phyloP scores from a whole-genome alignment of 2,888 invertebrate species.

The Stramonita haemastoma region DNA sequence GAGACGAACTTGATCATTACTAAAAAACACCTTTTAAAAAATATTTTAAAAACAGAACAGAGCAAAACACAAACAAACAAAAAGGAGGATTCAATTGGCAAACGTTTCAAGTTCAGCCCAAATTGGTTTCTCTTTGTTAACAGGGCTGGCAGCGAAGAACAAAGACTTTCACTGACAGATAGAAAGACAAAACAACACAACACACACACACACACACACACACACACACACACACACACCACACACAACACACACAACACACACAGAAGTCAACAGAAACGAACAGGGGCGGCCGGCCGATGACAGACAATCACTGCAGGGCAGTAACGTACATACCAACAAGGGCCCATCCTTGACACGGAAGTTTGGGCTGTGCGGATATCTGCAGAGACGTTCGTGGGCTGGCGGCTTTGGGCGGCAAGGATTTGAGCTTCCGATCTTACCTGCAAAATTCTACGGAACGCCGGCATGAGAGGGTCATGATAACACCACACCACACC shows the following conservation, averaged over 20 bases:
- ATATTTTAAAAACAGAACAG: no score
- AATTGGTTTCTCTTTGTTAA: neutral
- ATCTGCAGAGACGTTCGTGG: conserved; percentile 69
- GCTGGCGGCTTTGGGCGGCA: conserved; percentile 64
- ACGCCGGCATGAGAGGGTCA: no score
- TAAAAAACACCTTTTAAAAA: no score
- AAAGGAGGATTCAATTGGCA: no score
- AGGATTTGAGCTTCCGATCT: conserved; percentile 64
- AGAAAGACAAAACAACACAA: conserved; percentile 20
- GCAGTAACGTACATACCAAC: conserved; percentile 54
- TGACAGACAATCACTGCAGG: neutral
- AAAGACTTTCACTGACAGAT: neutral
- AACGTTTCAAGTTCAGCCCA: no score
- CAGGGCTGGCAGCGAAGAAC: conserved; percentile 7
- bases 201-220: neutral
- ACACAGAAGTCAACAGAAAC: neutral
- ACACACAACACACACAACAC: no score
- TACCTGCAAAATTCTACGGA: conserved; percentile 56
- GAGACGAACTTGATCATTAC: no score
- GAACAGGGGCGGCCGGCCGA: neutral
- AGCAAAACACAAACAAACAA: no score
- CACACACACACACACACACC: no score
- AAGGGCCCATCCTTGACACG: conserved; percentile 62
- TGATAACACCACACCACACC: no score
- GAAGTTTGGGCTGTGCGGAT: conserved; percentile 70